Evolutionary conservation across 2,888 invertebrate species (phyloP), one percentile per base, ranked within the genome.

Genomic region (Amitus sp.): DNA sequence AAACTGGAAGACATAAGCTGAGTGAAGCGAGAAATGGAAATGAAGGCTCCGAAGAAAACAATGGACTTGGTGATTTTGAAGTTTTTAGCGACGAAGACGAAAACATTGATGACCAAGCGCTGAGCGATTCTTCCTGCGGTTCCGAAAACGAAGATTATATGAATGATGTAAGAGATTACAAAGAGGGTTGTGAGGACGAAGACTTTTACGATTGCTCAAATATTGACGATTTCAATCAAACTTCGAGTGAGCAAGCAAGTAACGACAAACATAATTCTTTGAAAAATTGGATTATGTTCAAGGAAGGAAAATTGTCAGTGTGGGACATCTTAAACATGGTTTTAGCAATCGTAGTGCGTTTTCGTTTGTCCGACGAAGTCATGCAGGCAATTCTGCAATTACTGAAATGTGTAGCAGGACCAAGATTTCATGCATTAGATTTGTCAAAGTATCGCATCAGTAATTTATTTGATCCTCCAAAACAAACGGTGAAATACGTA

Each of bases 271-370:
- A n/a, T n/a, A n/a, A n/a, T n/a, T n/a, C n/a, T n/a, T 27, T 45
- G 2, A 28, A 45, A 37, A 37, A 55, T 45, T 61, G 61, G 55
- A 51, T 52, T 7, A 61, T 61, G 61, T 61, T 61, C 51, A 39
- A 46, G n/a, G 40, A 50, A 39, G 46, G 50, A 1, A 43, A 51
- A 4, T 39, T 39, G 20, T 50, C 47, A 18, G 55, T 61, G 2
- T 51, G 23, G 40, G 47, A 55, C 10, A 48, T 55, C 1, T 30
- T 61, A 7, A 40, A 18, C n/a, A 61, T 61, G 55, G 9, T 61
- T 2, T 43, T 55, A 42, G 55, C 45, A 39, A 10, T 55, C 18
- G 54, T 9, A 15, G 23, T 55, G 42, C 47, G 61, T 12, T 55
- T 27, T 7, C 33, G 51, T 39, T 37, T 61, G 12, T 51, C 55